phyloP scores from a whole-genome alignment of 2,797 vertebrate species.

The Alosa sapidissima region DNA sequence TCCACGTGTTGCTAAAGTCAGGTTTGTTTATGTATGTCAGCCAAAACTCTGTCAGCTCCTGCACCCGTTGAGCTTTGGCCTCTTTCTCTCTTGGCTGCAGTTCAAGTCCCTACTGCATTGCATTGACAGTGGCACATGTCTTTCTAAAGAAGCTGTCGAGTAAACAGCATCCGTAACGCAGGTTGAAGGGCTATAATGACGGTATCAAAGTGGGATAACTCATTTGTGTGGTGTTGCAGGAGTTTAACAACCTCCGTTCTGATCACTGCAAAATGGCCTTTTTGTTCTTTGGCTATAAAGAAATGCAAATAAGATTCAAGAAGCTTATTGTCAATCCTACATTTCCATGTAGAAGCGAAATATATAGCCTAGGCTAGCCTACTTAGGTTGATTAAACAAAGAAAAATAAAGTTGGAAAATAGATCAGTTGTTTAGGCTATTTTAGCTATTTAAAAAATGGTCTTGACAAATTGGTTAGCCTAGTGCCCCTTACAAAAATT shows the following conservation, averaged over 20 bases:
- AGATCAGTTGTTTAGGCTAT: too few relatives aligned
- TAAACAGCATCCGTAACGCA: not conserved
- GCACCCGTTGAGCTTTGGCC: not conserved
- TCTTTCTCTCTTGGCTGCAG: not conserved
- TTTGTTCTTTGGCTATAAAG: not conserved
- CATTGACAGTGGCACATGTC: not conserved
- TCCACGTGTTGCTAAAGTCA: constrained; percentile 16
- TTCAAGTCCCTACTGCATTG: constrained; percentile 18
- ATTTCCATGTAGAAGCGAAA: too few relatives aligned
- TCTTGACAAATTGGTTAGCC: too few relatives aligned
- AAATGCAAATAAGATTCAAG: too few relatives aligned
- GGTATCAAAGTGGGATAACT: not conserved
- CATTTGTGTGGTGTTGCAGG: constrained; percentile 17
- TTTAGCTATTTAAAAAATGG: too few relatives aligned
- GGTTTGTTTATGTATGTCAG: constrained; percentile 34
- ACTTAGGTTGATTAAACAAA: too few relatives aligned
- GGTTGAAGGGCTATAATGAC: not conserved
- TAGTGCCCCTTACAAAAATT: too few relatives aligned
- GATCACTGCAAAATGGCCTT: constrained; percentile 19
- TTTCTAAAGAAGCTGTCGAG: not conserved
- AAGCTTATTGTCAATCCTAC: too few relatives aligned
- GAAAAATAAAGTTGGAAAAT: too few relatives aligned
- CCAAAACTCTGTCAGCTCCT: not conserved
- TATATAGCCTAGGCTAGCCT: too few relatives aligned
- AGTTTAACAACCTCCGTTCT: constrained; percentile 25